phyloP scores from a whole-genome alignment of 2,888 invertebrate genomes.

The Anorthoa munda region DNA sequence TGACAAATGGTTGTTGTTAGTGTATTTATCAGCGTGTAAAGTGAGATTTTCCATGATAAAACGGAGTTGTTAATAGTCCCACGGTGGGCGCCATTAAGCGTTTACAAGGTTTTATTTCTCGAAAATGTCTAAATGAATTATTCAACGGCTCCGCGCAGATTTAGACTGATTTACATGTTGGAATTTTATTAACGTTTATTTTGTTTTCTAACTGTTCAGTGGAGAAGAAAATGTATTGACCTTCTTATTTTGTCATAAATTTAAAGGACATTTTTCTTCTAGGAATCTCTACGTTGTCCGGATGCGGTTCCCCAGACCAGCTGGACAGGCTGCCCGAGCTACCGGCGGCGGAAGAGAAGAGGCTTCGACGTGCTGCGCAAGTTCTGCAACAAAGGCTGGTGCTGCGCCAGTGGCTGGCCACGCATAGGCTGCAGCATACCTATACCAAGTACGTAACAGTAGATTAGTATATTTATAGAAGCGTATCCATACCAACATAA shows the following conservation, averaged over 20 bases:
- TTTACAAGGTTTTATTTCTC: slow-evolving; percentile 44
- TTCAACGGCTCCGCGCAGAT: slow-evolving; percentile 41
- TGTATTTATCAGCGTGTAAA: slow-evolving; percentile 40
- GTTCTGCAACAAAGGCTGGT: slow-evolving; percentile 96
- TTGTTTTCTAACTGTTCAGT: not conserved
- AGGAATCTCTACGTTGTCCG: slow-evolving; percentile 96
- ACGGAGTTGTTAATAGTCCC: slow-evolving; percentile 43
- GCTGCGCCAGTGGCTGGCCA: slow-evolving; percentile 95
- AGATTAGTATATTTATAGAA: not conserved
- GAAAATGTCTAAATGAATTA: slow-evolving; percentile 49
- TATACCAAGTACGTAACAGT: slow-evolving; percentile 92
- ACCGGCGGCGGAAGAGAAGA: slow-evolving; percentile 95
- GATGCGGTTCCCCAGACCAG: slow-evolving; percentile 95
- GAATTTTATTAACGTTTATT: slow-evolving; percentile 32
- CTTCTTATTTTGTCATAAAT: not conserved
- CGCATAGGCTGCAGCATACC: slow-evolving; percentile 93
- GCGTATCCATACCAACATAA: no score
- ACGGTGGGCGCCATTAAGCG: slow-evolving; percentile 64
- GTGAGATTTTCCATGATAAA: slow-evolving; percentile 37
- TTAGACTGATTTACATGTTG: slow-evolving; percentile 16
- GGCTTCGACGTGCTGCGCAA: slow-evolving; percentile 95
- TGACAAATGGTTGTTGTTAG: slow-evolving; percentile 15
- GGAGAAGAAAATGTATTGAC: not conserved
- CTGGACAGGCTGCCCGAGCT: slow-evolving; percentile 94
- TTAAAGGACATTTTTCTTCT: slow-evolving; percentile 49